Evolutionary conservation across 1,140 invertebrate species (phyloP).

Genomic region (Lepeophtheirus salmonis): DNA sequence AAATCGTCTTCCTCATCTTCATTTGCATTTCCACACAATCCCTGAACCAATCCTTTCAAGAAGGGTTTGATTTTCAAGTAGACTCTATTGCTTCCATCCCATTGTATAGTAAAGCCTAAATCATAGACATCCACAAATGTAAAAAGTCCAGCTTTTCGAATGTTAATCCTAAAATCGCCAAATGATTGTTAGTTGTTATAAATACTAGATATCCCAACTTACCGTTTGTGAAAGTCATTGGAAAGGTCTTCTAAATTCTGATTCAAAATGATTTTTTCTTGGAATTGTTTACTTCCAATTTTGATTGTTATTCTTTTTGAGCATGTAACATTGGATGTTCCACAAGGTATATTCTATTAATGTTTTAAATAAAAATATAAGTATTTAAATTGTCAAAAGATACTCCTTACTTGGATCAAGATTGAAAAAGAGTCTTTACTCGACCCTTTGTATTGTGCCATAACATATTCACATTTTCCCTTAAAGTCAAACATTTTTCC

Average conservation of each 20-base stretch:
- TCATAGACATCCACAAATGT: conserved; percentile 55
- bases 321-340: conserved; percentile 62
- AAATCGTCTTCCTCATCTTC: conserved; percentile 55
- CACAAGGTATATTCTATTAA: conserved; percentile 55
- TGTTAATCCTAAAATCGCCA: conserved; percentile 29
- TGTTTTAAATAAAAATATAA: conserved; percentile 21
- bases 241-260: neutral
- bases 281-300: neutral
- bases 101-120: conserved; percentile 55
- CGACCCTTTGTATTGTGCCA: conserved; percentile 45
- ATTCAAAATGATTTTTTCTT: neutral
- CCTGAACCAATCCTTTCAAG: conserved; percentile 39
- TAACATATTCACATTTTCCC: conserved; percentile 62
- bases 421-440: conserved; percentile 39
- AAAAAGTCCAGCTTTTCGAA: conserved; percentile 46
- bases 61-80: conserved; percentile 46
- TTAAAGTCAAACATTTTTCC: conserved; percentile 61
- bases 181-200: neutral
- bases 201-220: too few relatives aligned
- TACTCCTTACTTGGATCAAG: conserved; percentile 39
- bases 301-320: conserved; percentile 46
- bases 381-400: neutral
- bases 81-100: conserved; percentile 63
- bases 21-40: conserved; percentile 79
- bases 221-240: neutral